Evolutionary conservation across 2,888 invertebrate species (phyloP).

Genomic region (Heterodera filipjevi): DNA sequence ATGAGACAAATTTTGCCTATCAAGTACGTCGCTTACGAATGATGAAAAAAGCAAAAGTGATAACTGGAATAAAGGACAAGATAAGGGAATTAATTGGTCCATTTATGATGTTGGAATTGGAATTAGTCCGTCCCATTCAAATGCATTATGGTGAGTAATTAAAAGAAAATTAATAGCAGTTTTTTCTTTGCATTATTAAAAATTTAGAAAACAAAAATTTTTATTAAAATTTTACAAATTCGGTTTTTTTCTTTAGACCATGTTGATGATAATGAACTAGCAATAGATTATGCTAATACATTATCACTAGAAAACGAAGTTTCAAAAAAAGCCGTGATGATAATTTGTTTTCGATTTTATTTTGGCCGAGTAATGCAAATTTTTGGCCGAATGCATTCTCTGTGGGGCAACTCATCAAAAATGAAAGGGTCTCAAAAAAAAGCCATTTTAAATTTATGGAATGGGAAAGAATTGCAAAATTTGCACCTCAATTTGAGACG

Average conservation of each 20-base stretch:
- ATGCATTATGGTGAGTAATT: background rate
- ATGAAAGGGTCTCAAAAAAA: background rate
- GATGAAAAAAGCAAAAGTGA: background rate
- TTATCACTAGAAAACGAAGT: background rate
- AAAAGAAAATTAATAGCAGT: background rate
- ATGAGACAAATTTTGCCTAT: background rate
- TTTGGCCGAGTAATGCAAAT: background rate
- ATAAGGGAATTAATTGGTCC: background rate
- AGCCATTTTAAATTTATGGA: background rate
- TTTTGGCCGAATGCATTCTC: background rate
- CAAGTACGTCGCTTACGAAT: background rate
- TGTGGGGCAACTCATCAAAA: background rate
- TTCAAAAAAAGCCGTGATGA: background rate
- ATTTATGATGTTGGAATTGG: background rate
- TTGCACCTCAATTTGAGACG: background rate
- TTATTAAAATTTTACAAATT: too few relatives aligned
- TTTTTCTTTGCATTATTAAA: background rate
- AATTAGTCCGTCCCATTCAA: background rate
- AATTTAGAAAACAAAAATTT: too few relatives aligned
- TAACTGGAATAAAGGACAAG: background rate
- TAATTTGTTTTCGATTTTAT: background rate
- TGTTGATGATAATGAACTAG: background rate
- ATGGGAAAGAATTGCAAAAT: background rate
- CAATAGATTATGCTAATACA: background rate
- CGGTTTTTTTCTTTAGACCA: background rate